phyloP scores from a whole-genome alignment of 2,888 invertebrate genomes.

The Nomada hirtipes region DNA sequence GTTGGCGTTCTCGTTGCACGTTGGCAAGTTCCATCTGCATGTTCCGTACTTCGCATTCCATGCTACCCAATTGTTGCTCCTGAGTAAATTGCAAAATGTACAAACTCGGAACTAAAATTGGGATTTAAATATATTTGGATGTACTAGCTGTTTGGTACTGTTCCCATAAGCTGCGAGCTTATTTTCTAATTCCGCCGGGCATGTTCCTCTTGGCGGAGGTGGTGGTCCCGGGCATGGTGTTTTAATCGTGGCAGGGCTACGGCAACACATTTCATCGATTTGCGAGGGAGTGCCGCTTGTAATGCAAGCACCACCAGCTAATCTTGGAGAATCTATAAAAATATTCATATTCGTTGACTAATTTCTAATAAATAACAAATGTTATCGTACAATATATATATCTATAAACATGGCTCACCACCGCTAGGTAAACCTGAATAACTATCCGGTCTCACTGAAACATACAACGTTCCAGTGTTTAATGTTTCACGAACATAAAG shows the following conservation, averaged over 20 bases:
- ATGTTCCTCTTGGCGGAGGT: constrained; percentile 74
- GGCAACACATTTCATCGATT: constrained; percentile 72
- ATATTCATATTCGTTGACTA: neutral
- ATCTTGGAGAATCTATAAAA: constrained; percentile 64
- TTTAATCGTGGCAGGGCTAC: constrained; percentile 66
- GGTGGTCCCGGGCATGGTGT: constrained; percentile 49
- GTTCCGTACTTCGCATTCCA: constrained; percentile 87
- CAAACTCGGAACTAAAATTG: neutral
- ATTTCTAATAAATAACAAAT: neutral
- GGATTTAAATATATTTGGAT: neutral
- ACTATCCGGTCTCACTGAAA: constrained; percentile 31
- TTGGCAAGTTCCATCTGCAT: constrained; percentile 85
- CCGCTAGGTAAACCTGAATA: constrained; percentile 29
- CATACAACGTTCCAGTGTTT: neutral
- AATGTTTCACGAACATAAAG: neutral
- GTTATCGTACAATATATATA: neutral
- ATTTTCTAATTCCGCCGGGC: constrained; percentile 84
- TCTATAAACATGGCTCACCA: constrained; percentile 20
- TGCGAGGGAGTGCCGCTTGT: constrained; percentile 53
- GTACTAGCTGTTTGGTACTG: constrained; percentile 84
- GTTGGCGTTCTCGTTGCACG: constrained; percentile 85
- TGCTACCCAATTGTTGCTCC: constrained; percentile 87
- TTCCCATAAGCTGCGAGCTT: constrained; percentile 83
- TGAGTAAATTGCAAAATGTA: constrained; percentile 71
- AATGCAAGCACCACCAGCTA: constrained; percentile 74